Evolutionary conservation across 2,113 vertebrate genomes (phyloP), one percentile per base, ranked within the genome.

Genomic region (Camarhynchus parvulus): DNA sequence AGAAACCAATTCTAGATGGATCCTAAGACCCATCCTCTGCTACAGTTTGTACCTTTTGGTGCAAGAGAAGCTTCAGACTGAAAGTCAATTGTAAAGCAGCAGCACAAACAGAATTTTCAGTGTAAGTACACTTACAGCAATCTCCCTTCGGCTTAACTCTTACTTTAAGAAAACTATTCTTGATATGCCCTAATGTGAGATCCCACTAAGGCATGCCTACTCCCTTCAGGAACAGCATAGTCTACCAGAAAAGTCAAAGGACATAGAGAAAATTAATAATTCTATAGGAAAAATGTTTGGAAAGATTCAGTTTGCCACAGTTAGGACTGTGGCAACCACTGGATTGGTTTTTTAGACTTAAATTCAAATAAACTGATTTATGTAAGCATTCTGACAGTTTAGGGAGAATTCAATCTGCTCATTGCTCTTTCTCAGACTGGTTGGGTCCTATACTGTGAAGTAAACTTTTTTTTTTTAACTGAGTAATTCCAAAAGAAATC

Each of bases 401-500:
- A 83, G 81, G 50, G 27, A 68, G 37, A 59, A 84, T 88, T 83
- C 15, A 46, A 75, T 86, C 68, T 90, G 35, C 25, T 49, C 23
- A 41, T 91, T 70, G 39, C 12, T 83, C 18, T 69, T 80, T 64
- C 50, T 76, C 19, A 20, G 37, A 42, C 39, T 92, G 64, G 9
- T 75, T 84, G 10, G 11, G 87, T 91, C 31, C 47, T 64, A 37
- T 46, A 66, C 35, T 68, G 63, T 90, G 76, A 94, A 95, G 81
- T 56, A 91, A 90, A 69, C 21, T 7, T 79, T 87, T 72, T 91
- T 91, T 39, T 90, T 49, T 27, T 0, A 22, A 44, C 15, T n/a
- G 55, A 92, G 42, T 59, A 31, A 77, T 94, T 93, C 64, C 4
- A 62, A 80, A 94, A 91, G 1, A 76, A 94, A 94, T 92, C 92